A percentile compares a stretch with the other conserved stretches of the same genome.
These are phyloP conservation scores for Sander lucioperca DNA, from an alignment of 2,113 vertebrate species.

Conservation along the genomic window DNA sequence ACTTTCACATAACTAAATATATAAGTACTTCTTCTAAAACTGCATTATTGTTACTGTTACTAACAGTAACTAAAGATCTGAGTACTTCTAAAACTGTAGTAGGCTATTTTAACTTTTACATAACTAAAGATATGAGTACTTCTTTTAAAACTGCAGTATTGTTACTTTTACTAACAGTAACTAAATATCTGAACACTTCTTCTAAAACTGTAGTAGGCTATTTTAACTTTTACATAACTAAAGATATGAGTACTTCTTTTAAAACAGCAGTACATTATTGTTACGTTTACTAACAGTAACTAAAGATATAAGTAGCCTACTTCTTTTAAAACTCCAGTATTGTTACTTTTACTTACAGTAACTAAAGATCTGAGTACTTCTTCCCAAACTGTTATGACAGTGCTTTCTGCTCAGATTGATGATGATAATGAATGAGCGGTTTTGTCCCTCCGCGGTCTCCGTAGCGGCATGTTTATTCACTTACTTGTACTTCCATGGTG, in stretches of 20 bases:
- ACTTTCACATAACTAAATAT: not conserved
- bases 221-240: too few species aligned
- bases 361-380: too few species aligned
- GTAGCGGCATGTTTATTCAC: not conserved
- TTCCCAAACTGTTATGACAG: not conserved
- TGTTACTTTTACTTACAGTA: too few species aligned
- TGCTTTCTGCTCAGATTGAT: not conserved
- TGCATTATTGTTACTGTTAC: not conserved
- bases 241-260: too few species aligned
- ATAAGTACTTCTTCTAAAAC: not conserved
- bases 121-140: not conserved
- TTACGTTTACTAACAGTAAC: too few species aligned
- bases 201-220: too few species aligned
- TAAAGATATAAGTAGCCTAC: too few species aligned
- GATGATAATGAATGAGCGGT: too few species aligned
- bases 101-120: too few species aligned
- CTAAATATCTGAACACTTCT: not conserved
- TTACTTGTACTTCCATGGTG: conserved; percentile 51
- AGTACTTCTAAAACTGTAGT: not conserved
- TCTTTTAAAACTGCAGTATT: not conserved
- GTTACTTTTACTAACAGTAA: not conserved
- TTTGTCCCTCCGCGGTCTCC: not conserved
- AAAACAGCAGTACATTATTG: too few species aligned
- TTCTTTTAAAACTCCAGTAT: too few species aligned
- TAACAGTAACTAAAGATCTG: not conserved